Evolutionary conservation across 2,888 invertebrate species (phyloP), one percentile per base, ranked within the genome.

Genomic region (Oegoconia quadripuncta): DNA sequence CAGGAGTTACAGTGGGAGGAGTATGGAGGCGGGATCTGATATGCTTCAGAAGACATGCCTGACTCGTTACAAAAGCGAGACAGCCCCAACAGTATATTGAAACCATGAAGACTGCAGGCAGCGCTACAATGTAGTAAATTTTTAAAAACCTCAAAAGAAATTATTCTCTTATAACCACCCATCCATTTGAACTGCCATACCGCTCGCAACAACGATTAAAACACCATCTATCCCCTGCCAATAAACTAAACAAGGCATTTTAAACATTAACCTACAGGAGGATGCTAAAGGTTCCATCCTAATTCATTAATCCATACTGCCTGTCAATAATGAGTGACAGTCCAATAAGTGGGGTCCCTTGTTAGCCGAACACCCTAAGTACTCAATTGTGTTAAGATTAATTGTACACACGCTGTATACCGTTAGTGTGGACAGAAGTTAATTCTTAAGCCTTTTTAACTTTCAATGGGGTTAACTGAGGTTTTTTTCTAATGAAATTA

Each of bases 311-410:
- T 55, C 29, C 34, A 41, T 13, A 36, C 34, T 36, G 34, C 35
- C 26, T 40, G 64, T 59, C 64, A 51, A 25, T 31, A n/a, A 26
- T 66, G 68, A 70, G 46, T 70, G 74, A 65, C 73, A 67, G 59
- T 38, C 57, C 66, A 70, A 72, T 74, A 66, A 68, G 52, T 51
- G 50, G 48, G 47, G 23, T 39, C 33, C 18, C 39, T 39, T 39
- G 44, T 42, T 34, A 38, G 14, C 26, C 26, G 7, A 15, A 23
- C 13, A 27, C 28, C 13, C 27, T 27, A 27, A 27, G 27, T 13
- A 35, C 30, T 39, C 44, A 60, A 64, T 69, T 66, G 66, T 65
- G 42, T 46, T 42, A 54, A 64, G 67, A 69, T 70, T 67, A 68
- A 65, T 54, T 47, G 47, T 41, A 35, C 14, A 37, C 39, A 39